Conservation (phyloP, 2,113 vertebrate species). For the Stictonetta naevosa region DNA sequence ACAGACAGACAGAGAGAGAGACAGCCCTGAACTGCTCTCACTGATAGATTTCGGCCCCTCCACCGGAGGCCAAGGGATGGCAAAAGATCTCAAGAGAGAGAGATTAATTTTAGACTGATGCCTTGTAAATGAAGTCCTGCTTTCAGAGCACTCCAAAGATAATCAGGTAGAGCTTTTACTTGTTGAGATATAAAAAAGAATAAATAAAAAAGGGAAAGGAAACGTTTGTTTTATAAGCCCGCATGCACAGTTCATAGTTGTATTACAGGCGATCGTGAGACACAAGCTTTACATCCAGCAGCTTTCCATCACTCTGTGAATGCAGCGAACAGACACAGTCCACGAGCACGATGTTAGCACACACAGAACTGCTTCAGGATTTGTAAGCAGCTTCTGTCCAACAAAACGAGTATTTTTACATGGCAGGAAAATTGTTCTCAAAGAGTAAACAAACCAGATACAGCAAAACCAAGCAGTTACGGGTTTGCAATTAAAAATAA, state of each 20-base stretch:
- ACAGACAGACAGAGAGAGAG: background rate
- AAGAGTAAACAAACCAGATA: background rate
- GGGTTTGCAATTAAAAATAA: background rate
- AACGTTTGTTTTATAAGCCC: background rate
- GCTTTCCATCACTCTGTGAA: background rate
- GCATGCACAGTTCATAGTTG: background rate
- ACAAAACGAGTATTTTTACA: background rate
- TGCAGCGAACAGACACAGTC: background rate
- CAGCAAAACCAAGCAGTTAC: background rate
- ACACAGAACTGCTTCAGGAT: background rate
- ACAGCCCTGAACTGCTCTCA: background rate
- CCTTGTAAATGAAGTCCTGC: background rate
- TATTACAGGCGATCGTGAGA: background rate
- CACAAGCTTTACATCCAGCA: background rate
- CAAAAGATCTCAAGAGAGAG: background rate
- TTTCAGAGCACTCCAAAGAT: background rate
- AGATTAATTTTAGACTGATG: too few relatives aligned
- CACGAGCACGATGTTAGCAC: background rate
- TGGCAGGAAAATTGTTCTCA: background rate
- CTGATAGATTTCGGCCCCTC: background rate
- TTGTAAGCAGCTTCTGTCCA: background rate
- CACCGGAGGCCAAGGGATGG: background rate
- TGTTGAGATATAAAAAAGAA: background rate
- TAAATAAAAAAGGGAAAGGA: background rate
- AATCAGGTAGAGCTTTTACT: background rate